Base-by-base conservation (phyloP, 2,113 vertebrate species). In the Cnemophilus loriae region DNA sequence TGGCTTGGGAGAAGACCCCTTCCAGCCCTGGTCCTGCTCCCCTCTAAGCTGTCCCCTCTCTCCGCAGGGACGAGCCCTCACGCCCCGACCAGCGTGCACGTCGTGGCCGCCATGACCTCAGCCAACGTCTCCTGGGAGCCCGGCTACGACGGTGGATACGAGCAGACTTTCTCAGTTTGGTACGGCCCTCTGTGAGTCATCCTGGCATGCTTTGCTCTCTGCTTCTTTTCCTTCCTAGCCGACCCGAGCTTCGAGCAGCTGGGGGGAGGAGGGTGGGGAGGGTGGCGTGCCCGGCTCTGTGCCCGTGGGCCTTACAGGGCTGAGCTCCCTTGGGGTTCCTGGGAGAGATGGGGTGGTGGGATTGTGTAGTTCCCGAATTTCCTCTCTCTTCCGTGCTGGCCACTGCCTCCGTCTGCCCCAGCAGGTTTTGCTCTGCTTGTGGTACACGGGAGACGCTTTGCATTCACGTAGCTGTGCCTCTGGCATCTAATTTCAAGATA, bases 91-190 rank as follows among this genome's bases (percentile, higher is more conserved):
- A 98, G 98, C 88, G 98, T 99, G 97, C 99, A 98, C 47, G 99
- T 99, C 26, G 97, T 98, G 95, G 98, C 98, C 91, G 99, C 99
- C 87, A 99, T 99, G 97, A 99, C 98, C 97, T 99, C 99, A 84
- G 99, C 99, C 97, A 99, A 99, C 57, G 98, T 99, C 93, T 99
- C 99, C 97, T 99, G 99, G 99, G 99, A 99, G 96, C 98, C 99
- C 41, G 99, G 99, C 97, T 99, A 99, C 77, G 99, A 99, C 75
- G 99, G 99, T 91, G 99, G 99, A 98, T 99, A 98, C 13, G 99
- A 99, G 96, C 99, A 99, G 99, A 99, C 99, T 96, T 99, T 99
- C 98, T 99, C 99, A 98, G 99, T 99, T 98, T 99, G 99, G 99
- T 99, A 99, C 96, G 99, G 99, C 98, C 99, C 99, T 99, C 99